phyloP scores from a whole-genome alignment of 2,888 invertebrate genomes.

The Aleiodes alternator region DNA sequence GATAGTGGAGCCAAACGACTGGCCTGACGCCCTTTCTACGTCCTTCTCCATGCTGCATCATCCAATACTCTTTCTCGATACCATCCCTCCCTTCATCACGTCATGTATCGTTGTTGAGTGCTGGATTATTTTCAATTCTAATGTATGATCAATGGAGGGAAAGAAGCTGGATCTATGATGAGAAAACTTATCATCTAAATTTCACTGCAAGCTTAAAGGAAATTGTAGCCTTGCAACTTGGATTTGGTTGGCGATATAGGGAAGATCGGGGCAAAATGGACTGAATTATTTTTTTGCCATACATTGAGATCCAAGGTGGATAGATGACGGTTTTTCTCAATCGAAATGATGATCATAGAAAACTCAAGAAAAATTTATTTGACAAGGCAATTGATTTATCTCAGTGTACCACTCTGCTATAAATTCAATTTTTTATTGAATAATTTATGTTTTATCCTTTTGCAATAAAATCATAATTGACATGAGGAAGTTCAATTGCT shows the following conservation, averaged over 20 bases:
- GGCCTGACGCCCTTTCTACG: constrained; percentile 60
- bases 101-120: constrained; percentile 70
- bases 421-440: background rate
- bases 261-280: too few species aligned
- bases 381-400: too few species aligned
- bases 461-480: too few species aligned
- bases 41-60: constrained; percentile 32
- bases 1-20: constrained; percentile 64
- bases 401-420: too few species aligned
- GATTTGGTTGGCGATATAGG: too few species aligned
- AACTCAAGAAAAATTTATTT: too few species aligned
- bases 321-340: too few species aligned
- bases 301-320: too few species aligned
- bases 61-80: constrained; percentile 37
- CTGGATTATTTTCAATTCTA: constrained; percentile 47
- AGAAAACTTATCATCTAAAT: constrained; percentile 5
- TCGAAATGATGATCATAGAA: too few species aligned
- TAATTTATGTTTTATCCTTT: constrained; percentile 28
- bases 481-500: background rate
- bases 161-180: background rate
- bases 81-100: constrained; percentile 50
- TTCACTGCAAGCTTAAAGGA: background rate
- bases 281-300: too few species aligned
- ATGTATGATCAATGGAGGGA: background rate
- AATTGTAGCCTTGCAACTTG: too few species aligned